Percentiles rank a stretch among this genome's conserved stretches.
phyloP scores from a whole-genome alignment of 1,140 invertebrate species.

The Sycobia sp. region DNA sequence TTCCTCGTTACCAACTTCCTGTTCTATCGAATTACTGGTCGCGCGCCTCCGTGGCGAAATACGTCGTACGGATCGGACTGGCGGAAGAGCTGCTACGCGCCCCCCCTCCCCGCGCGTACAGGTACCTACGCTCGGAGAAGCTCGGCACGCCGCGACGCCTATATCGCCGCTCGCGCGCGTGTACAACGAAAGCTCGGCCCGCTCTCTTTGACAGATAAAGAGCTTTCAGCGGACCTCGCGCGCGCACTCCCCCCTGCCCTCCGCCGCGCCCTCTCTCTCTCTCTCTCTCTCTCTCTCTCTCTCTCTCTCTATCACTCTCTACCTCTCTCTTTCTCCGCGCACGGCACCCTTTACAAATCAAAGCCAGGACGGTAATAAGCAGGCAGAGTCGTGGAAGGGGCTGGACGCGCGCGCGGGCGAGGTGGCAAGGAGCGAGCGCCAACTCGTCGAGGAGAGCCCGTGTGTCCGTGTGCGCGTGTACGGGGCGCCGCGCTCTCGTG shows the following conservation, averaged over 20 bases:
- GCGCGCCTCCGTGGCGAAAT: too few species aligned
- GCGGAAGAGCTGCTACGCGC: too few species aligned
- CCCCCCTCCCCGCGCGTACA: background rate
- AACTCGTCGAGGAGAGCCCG: too few species aligned
- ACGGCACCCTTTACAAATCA: conserved; percentile 45
- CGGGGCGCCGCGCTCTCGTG: conserved; percentile 11
- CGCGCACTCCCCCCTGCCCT: background rate
- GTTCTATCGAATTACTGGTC: too few species aligned
- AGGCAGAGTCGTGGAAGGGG: conserved; percentile 19
- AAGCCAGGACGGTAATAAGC: conserved; percentile 52
- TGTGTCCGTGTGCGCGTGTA: background rate
- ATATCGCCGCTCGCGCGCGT: background rate
- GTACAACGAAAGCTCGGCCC: conserved; percentile 36
- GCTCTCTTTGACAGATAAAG: conserved; percentile 47
- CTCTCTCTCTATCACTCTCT: background rate
- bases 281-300: conserved; percentile 4
- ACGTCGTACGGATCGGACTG: too few species aligned
- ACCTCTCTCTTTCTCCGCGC: background rate
- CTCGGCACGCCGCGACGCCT: too few species aligned
- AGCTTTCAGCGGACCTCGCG: conserved; percentile 27
- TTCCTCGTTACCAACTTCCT: too few species aligned
- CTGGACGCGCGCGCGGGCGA: background rate
- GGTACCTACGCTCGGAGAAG: too few species aligned
- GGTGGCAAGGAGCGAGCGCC: conserved; percentile 11
- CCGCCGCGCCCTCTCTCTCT: background rate